Percentiles rank a stretch among this genome's conserved stretches.
Conservation (phyloP, 2,888 invertebrate genomes). For the Hoplodrina ambigua region DNA sequence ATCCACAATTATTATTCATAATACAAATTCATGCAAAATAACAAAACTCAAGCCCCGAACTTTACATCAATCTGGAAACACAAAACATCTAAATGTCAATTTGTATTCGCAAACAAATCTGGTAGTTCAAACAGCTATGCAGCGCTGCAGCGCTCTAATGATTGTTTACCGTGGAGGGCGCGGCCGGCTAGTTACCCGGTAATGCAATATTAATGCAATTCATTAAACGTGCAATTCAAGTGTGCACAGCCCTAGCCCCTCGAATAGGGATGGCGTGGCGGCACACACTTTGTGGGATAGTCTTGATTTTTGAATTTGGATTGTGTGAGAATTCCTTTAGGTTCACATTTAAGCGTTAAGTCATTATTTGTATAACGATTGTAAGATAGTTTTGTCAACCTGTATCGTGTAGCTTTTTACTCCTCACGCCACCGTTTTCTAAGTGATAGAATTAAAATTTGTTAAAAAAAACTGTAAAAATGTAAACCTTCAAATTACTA, state of each 20-base stretch:
- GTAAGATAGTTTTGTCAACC: too few relatives aligned
- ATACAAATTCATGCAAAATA: constrained; percentile 8
- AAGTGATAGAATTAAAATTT: too few relatives aligned
- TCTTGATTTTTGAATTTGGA: constrained; percentile 20
- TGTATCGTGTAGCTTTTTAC: too few relatives aligned
- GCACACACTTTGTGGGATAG: constrained; percentile 37
- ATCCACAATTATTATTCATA: background rate
- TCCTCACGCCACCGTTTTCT: too few relatives aligned
- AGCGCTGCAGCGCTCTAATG: constrained; percentile 80
- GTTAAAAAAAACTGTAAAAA: too few relatives aligned
- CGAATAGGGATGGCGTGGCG: constrained; percentile 37
- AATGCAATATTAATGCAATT: constrained; percentile 91
- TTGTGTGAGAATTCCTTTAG: constrained; percentile 6
- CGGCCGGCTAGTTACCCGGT: constrained; percentile 83
- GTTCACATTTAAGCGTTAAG: background rate
- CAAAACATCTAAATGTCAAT: constrained; percentile 80
- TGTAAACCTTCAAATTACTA: too few relatives aligned
- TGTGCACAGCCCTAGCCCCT: constrained; percentile 71
- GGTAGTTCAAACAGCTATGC: constrained; percentile 80
- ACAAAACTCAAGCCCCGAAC: constrained; percentile 30
- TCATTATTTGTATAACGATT: background rate
- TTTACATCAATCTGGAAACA: constrained; percentile 53
- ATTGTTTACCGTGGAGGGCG: constrained; percentile 86
- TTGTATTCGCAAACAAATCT: constrained; percentile 89
- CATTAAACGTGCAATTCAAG: constrained; percentile 89